A percentile compares a stretch with the other conserved stretches of the same genome.
Conservation (phyloP, 2,888 invertebrate species). For the Hecatera dysodea region DNA sequence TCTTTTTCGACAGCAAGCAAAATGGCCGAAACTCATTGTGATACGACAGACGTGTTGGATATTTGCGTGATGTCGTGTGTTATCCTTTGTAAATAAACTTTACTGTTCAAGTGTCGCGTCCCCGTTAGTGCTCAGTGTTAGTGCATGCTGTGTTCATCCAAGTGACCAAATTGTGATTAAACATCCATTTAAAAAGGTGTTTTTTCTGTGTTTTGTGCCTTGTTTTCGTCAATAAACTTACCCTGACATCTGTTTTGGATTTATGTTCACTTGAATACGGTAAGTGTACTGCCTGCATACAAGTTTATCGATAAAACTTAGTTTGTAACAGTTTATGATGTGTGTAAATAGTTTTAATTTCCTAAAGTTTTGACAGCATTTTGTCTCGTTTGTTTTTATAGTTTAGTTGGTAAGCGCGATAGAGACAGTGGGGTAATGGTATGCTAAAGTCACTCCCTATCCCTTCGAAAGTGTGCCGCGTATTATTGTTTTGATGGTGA, state of each 20-base stretch:
- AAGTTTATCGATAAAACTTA: constrained; percentile 53
- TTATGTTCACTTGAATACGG: constrained; percentile 88
- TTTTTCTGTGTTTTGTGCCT: constrained; percentile 86
- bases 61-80: constrained; percentile 77
- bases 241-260: constrained; percentile 86
- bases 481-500: constrained; percentile 86
- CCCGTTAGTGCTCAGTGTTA: constrained; percentile 76
- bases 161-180: constrained; percentile 78
- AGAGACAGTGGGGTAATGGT: constrained; percentile 74
- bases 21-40: constrained; percentile 87
- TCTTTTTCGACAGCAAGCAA: constrained; percentile 80
- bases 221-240: constrained; percentile 85
- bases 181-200: constrained; percentile 78
- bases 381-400: constrained; percentile 74
- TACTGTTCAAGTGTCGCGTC: constrained; percentile 75
- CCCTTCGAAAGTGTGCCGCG: constrained; percentile 85
- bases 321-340: constrained; percentile 69
- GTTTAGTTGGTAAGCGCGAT: constrained; percentile 72
- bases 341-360: constrained; percentile 80
- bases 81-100: constrained; percentile 84
- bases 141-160: constrained; percentile 78
- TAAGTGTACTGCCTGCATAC: constrained; percentile 72
- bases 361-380: constrained; percentile 83
- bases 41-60: constrained; percentile 85
- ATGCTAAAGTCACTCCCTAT: constrained; percentile 77